Evolutionary conservation across 2,888 invertebrate genomes (phyloP).

Genomic region (Harmothoe impar): DNA sequence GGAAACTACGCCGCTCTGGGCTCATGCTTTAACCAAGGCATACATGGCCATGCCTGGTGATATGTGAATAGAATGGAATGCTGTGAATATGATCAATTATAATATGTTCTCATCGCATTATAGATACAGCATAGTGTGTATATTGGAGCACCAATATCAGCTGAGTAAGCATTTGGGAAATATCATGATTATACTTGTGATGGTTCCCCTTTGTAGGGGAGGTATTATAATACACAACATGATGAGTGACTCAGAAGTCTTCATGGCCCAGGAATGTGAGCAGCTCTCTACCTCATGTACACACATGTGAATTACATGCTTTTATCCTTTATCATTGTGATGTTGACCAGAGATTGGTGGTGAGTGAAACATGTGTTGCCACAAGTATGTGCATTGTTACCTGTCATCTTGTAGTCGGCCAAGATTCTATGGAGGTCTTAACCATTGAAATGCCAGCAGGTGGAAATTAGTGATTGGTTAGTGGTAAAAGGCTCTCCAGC

Average conservation of each 20-base stretch:
- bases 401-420: constrained; percentile 60
- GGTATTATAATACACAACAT: not conserved
- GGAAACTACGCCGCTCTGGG: not conserved
- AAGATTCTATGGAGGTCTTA: constrained; percentile 52
- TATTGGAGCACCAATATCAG: no score
- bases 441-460: constrained; percentile 51
- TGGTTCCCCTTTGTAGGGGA: not conserved
- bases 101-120: no score
- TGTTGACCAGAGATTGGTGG: not conserved
- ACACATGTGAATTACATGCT: constrained; percentile 1
- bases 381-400: constrained; percentile 56
- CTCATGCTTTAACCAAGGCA: not conserved
- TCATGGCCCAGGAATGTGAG: not conserved
- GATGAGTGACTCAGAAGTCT: not conserved
- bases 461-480: constrained; percentile 41
- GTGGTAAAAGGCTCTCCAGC: not conserved
- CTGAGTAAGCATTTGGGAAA: not conserved
- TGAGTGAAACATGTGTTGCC: constrained; percentile 12
- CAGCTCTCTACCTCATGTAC: no score
- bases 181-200: not conserved
- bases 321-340: constrained; percentile 1
- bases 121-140: no score
- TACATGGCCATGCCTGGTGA: not conserved
- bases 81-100: not conserved
- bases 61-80: not conserved